Evolutionary conservation across 2,888 invertebrate genomes (phyloP), one percentile per base, ranked within the genome.

Genomic region (Thyatira batis): DNA sequence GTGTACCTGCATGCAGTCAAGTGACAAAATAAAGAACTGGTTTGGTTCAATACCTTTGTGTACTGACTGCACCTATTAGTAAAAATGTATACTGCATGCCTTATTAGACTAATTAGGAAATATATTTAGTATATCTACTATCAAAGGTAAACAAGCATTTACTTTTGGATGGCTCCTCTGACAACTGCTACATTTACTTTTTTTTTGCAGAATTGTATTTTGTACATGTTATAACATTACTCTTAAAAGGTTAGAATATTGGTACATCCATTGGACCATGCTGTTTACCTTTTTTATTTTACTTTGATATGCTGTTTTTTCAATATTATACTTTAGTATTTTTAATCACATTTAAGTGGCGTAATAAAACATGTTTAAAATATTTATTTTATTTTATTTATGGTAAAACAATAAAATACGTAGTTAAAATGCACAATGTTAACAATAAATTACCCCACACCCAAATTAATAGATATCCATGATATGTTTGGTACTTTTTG

Each of bases 21-120:
- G 33, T 33, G 33, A 33, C 5, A 13, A 13, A 13, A 33, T 3
- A 4, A 44, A 44, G 44, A 51, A 51, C 27, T 55, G 58, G 43
- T 59, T 33, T 50, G 51, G 51, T 59, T 54, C 51, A 10, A 30
- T 11, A n/a, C 3, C 0, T n/a, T 30, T n/a, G 11, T 30, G 30
- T n/a, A 30, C 30, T 30, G 39, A 39, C 39, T 17, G 39, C 17
- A 39, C 39, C 8, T 6, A 11, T 11, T 3, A 13, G n/a, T n/a
- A 17, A 13, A 39, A 17, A 39, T 5, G n/a, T 33, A 33, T 33
- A 17, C 6, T 39, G 17, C 5, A 39, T 69, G 67, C 70, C 69
- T 71, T 68, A 67, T 58, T 75, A 74, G 73, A 74, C 70, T 75
- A 73, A 74, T 62, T 67, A 71, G 45, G 63, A 62, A 64, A 57